Evolutionary conservation across 2,797 vertebrate genomes (phyloP).

Genomic region (Muscicapa striata): DNA sequence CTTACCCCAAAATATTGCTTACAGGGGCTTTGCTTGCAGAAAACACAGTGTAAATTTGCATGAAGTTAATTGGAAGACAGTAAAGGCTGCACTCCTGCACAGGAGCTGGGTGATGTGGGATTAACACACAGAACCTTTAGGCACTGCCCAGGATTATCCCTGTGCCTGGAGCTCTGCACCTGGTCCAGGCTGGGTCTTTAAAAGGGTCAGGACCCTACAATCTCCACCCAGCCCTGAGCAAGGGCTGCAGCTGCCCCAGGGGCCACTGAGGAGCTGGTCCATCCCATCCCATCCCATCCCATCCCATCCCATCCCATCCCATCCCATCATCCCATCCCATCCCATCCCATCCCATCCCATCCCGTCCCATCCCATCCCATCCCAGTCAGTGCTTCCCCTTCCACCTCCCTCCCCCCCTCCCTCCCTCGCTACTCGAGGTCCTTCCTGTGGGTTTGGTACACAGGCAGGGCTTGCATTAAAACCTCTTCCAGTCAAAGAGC

Average conservation of each 20-base stretch:
- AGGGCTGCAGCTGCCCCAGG: too few relatives aligned
- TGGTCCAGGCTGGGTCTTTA: slow-evolving; percentile 65
- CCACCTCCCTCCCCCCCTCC: background rate
- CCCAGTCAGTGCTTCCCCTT: background rate
- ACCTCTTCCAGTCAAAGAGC: background rate
- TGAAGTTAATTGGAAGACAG: background rate
- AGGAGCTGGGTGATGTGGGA: background rate
- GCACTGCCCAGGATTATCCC: background rate
- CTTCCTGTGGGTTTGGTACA: background rate
- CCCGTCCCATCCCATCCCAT: too few relatives aligned
- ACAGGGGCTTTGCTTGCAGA: background rate
- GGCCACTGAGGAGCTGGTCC: too few relatives aligned
- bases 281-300: too few relatives aligned
- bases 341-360: too few relatives aligned
- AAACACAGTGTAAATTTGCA: background rate
- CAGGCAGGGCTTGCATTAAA: background rate
- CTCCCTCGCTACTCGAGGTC: background rate
- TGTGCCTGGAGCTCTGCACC: background rate
- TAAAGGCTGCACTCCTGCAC: background rate
- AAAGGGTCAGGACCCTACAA: slow-evolving; percentile 74
- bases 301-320: too few relatives aligned
- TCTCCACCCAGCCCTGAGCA: slow-evolving; percentile 66
- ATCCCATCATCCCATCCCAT: background rate
- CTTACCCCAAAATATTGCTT: background rate
- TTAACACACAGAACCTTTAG: background rate